Conservation (phyloP, 1,140 invertebrate species). For the Diprion similis region DNA sequence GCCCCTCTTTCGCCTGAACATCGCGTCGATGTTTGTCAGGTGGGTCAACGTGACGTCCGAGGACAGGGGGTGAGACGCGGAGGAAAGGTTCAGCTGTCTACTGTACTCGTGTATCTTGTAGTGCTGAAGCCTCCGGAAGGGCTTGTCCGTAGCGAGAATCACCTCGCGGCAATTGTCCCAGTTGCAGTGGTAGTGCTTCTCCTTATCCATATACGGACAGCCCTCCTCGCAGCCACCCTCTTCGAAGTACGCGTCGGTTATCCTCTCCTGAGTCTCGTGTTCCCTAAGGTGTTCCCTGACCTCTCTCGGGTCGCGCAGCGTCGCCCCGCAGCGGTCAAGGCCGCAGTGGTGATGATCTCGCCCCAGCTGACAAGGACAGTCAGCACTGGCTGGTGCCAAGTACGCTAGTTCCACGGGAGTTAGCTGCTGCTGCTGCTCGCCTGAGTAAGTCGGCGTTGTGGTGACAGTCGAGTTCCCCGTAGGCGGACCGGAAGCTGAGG, state of each 20-base stretch:
- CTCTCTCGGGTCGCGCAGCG: slow-evolving; percentile 59
- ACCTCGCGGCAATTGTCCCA: slow-evolving; percentile 88
- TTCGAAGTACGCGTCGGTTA: slow-evolving; percentile 82
- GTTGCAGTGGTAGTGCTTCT: slow-evolving; percentile 88
- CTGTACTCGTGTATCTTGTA: slow-evolving; percentile 85
- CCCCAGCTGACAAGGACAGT: slow-evolving; percentile 50
- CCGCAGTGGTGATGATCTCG: slow-evolving; percentile 57
- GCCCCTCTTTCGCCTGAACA: slow-evolving; percentile 90
- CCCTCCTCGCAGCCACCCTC: slow-evolving; percentile 72
- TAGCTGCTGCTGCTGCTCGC: slow-evolving; percentile 31
- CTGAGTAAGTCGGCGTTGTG: slow-evolving; percentile 26
- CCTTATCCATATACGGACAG: slow-evolving; percentile 79
- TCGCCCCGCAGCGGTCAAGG: slow-evolving; percentile 52
- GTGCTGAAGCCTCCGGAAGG: slow-evolving; percentile 87
- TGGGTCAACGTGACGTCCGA: slow-evolving; percentile 70
- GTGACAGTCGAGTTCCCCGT: slow-evolving; percentile 26
- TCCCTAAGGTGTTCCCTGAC: slow-evolving; percentile 85
- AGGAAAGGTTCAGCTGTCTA: slow-evolving; percentile 53
- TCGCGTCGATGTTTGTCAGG: slow-evolving; percentile 80
- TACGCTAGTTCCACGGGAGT: slow-evolving; percentile 46
- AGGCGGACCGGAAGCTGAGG: slow-evolving; percentile 33
- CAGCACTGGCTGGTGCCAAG: slow-evolving; percentile 40
- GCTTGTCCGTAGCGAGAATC: slow-evolving; percentile 82
- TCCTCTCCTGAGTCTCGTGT: slow-evolving; percentile 85
- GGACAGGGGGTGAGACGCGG: slow-evolving; percentile 61